phyloP scores from a whole-genome alignment of 2,113 vertebrate species.

The Xiphophorus maculatus region DNA sequence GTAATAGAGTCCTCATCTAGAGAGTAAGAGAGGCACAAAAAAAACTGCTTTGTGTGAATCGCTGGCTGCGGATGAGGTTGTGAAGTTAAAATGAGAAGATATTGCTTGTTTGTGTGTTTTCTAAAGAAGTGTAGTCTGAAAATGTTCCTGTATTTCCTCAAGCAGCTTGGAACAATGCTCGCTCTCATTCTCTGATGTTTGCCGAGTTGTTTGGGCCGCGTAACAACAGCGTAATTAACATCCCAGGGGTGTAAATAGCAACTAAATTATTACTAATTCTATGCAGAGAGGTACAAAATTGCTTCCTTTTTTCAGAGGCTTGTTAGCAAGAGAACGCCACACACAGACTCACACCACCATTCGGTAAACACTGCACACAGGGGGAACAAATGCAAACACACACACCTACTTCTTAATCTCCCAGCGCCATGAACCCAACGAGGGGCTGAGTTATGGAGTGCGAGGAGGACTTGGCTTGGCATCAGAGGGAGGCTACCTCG shows the following conservation, averaged over 20 bases:
- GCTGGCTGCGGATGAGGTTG: not conserved
- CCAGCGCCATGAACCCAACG: constrained; percentile 37
- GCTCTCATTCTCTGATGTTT: constrained; percentile 69
- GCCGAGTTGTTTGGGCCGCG: constrained; percentile 57
- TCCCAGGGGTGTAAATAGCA: constrained; percentile 69
- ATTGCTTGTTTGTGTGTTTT: constrained; percentile 15
- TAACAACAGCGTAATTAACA: constrained; percentile 72
- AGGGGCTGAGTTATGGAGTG: constrained; percentile 56
- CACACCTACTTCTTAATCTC: constrained; percentile 57
- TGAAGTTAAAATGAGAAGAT: constrained; percentile 22
- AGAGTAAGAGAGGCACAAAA: not conserved
- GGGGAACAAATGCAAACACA: constrained; percentile 7
- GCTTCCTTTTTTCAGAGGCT: constrained; percentile 55
- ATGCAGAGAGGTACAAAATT: constrained; percentile 74
- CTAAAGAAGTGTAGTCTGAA: constrained; percentile 9
- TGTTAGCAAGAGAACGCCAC: constrained; percentile 45
- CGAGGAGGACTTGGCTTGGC: constrained; percentile 57
- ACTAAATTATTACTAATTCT: constrained; percentile 75
- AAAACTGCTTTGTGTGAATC: constrained; percentile 22
- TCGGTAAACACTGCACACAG: constrained; percentile 13
- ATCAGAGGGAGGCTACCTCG: constrained; percentile 61
- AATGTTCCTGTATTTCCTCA: constrained; percentile 31
- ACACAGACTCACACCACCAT: constrained; percentile 12
- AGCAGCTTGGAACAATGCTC: constrained; percentile 40
- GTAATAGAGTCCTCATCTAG: constrained; percentile 68